Base-by-base conservation (phyloP, 2,888 invertebrate species). In the Nezara viridula region DNA sequence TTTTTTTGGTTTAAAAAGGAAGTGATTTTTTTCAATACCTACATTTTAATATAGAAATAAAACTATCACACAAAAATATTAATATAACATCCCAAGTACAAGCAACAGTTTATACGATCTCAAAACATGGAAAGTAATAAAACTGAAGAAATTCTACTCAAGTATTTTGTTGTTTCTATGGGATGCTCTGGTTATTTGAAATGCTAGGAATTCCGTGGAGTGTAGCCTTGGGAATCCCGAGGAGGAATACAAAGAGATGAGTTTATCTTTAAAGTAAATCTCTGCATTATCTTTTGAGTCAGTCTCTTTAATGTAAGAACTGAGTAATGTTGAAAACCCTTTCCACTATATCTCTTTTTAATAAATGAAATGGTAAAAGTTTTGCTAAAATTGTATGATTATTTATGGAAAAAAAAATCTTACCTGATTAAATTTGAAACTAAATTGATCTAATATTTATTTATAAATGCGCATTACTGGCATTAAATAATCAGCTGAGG, bases 231-330 rank as follows among this genome's bases (percentile, higher is more conserved):
- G 37, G 66, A 73, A 73, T 73, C 66, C 66, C 66, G 66, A 6
- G 19, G 37, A 73, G 66, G 32, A 37, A 73, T 19, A 73, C 66
- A 73, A 73, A 73, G 66, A 73, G 66, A 32, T 73, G 37, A 73
- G 19, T 73, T 73, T 73, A 73, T 73, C 66, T 73, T 73, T 19
- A 73, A 32, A 37, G 32, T 73, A 73, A 73, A 73, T 73, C 66
- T 73, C 19, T 37, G 19, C 10, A 5, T 19, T 37, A 73, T 73
- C 66, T 73, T 24, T 37, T 9, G 66, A 21, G 2, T 37, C 32
- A 7, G 66, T 37, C 21, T 5, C 24, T 37, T 37, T 4, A 73
- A 37, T 32, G 19, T 32, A 73, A 37, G 37, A 27, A 73, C 2
- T 32, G 37, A 73, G 37, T 19, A 37, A 73, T 19, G 37, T 4